Conservation (phyloP, 2,797 vertebrate genomes). For the Catharus ustulatus region DNA sequence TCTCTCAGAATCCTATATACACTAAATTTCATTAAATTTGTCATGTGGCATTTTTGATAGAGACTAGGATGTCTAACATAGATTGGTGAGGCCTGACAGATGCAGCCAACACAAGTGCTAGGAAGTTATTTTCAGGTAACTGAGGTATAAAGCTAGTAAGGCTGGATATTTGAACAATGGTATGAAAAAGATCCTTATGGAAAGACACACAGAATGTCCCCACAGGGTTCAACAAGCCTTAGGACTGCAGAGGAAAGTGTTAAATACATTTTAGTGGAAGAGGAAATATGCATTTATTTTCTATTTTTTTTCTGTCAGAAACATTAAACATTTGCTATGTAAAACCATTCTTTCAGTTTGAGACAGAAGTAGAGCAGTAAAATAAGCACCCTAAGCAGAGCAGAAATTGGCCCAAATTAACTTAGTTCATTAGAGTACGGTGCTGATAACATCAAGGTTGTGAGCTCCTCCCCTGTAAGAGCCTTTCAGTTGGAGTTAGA, state of each 20-base stretch:
- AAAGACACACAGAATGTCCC: neutral
- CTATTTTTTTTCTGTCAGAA: neutral
- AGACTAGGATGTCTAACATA: neutral
- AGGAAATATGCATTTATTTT: neutral
- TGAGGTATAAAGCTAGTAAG: neutral
- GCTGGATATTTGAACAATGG: neutral
- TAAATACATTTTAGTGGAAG: neutral
- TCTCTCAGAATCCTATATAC: neutral
- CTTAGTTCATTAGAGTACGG: accelerated
- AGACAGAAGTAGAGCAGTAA: neutral
- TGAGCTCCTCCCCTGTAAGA: neutral
- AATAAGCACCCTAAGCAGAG: neutral
- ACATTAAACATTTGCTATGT: neutral
- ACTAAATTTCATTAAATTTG: neutral
- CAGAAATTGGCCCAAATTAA: neutral
- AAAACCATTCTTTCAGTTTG: neutral
- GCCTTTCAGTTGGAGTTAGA: neutral
- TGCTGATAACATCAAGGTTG: neutral
- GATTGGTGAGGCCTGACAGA: neutral
- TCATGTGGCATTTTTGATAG: neutral
- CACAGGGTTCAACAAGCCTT: neutral
- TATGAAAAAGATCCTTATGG: neutral
- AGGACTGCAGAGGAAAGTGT: neutral
- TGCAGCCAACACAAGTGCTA: neutral
- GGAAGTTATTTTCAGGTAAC: neutral